Conservation (phyloP, 2,888 invertebrate species). For the Lydus trimaculatus region DNA sequence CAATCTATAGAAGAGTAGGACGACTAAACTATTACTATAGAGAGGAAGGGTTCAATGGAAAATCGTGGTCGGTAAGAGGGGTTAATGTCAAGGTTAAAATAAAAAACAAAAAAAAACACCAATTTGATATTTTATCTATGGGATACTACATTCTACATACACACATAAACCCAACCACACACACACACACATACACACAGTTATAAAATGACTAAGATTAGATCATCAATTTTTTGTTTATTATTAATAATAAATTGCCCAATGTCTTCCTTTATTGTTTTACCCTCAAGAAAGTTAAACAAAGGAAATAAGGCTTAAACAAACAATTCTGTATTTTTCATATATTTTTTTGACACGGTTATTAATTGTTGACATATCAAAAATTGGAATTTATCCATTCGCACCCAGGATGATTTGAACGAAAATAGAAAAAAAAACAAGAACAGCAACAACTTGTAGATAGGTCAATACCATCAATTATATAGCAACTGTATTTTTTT, state of each 20-base stretch:
- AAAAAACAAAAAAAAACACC: neutral
- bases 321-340: neutral
- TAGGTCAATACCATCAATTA: neutral
- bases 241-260: neutral
- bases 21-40: neutral
- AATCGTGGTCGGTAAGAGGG: conserved; percentile 15
- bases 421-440: neutral
- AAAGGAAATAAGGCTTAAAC: no score
- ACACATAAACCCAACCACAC: no score
- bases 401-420: neutral
- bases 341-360: neutral
- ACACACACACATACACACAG: no score
- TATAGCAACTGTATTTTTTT: no score
- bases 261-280: neutral
- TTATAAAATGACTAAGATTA: no score
- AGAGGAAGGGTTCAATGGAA: conserved; percentile 21
- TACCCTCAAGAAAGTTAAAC: no score
- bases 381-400: neutral
- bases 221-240: neutral
- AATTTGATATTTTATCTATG: neutral
- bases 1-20: neutral
- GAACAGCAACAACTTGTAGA: neutral
- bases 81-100: conserved; percentile 29
- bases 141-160: neutral
- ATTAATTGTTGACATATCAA: neutral